Percentiles rank a stretch among this genome's conserved stretches.
These are phyloP conservation scores for Suillia variegata DNA, from an alignment of 2,888 invertebrate genomes.

Conservation along the genomic window DNA sequence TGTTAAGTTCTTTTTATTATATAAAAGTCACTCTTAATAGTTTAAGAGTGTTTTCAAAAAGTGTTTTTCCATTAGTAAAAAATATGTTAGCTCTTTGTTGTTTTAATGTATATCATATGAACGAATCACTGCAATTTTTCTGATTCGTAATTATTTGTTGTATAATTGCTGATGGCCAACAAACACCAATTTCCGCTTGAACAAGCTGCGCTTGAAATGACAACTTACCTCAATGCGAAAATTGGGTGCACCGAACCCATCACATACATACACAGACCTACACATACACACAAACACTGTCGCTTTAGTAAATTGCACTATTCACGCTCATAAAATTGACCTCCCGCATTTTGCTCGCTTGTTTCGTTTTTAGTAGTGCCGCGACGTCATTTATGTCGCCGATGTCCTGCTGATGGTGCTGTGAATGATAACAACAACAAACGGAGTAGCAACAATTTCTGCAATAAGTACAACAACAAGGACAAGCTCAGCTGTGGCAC, in stretches of 20 bases:
- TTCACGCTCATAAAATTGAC: background rate
- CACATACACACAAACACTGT: background rate
- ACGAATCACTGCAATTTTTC: background rate
- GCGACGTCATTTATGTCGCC: background rate
- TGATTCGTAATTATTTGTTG: background rate
- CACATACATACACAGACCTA: too few species aligned
- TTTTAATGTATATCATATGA: too few species aligned
- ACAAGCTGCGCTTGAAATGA: too few species aligned
- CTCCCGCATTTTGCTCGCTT: background rate
- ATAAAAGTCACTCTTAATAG: too few species aligned
- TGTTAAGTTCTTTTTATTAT: too few species aligned
- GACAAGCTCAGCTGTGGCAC: slow-evolving; percentile 14
- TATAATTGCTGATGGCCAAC: too few species aligned
- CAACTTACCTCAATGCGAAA: background rate
- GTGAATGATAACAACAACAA: slow-evolving; percentile 10
- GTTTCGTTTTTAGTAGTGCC: background rate
- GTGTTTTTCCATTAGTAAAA: too few species aligned
- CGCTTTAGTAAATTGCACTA: too few species aligned
- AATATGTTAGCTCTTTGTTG: too few species aligned
- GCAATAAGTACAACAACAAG: slow-evolving; percentile 19
- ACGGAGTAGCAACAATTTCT: slow-evolving; percentile 10
- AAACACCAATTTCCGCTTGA: too few species aligned
- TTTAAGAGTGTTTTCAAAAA: too few species aligned
- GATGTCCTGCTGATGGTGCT: slow-evolving; percentile 34
- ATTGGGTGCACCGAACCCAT: background rate